Percentiles rank a stretch among this genome's conserved stretches.
Conservation (phyloP, 2,888 invertebrate species). For the Andrena minutula region DNA sequence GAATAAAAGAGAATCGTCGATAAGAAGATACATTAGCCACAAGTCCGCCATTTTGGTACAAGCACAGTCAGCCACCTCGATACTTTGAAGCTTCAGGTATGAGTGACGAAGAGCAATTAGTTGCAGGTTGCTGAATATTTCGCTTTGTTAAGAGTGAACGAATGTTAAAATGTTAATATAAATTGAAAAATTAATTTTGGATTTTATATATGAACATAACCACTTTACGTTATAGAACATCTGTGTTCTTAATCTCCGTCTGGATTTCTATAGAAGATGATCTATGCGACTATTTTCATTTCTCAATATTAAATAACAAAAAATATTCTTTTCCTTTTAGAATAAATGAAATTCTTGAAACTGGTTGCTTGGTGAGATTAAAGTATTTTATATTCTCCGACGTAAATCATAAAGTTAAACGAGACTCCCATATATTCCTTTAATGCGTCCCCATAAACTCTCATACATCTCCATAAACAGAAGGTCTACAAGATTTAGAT, state of each 20-base stretch:
- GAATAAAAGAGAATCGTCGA: no score
- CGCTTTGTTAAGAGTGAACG: no score
- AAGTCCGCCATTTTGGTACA: no score
- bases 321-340: background rate
- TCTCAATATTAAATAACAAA: background rate
- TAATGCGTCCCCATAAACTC: background rate
- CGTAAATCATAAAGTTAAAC: background rate
- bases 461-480: background rate
- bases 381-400: background rate
- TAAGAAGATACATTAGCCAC: no score
- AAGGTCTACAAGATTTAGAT: conserved; percentile 7
- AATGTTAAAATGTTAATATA: no score
- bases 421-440: background rate
- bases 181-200: background rate
- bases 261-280: background rate
- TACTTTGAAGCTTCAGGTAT: no score
- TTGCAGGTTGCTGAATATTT: no score
- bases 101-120: no score
- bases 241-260: background rate
- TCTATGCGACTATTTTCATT: background rate
- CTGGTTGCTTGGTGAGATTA: background rate
- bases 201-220: background rate
- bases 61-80: no score
- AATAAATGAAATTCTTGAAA: background rate
- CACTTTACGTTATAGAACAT: background rate